Base-by-base conservation (phyloP, 2,888 invertebrate genomes). In the Tetragonula carbonaria region DNA sequence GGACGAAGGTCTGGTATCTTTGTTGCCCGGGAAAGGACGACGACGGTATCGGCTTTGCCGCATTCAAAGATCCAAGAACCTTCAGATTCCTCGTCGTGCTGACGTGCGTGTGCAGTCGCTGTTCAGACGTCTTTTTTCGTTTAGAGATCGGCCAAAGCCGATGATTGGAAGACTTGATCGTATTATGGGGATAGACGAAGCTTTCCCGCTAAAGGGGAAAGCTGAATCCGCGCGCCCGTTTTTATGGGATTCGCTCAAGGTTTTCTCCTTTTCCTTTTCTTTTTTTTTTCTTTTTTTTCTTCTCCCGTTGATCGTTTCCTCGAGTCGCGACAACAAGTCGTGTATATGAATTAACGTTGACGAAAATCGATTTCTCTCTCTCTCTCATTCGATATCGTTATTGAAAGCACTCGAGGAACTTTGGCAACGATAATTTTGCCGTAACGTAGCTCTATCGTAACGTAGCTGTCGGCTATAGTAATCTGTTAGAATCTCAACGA, bases 1-100 rank as follows among this genome's bases (percentile, higher is more conserved):
- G 87, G 84, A 79, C 76, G 84, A 91, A 89, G 80, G 68, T 78
- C 38, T 80, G 78, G 80, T 83, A 82, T 86, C 88, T 89, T 90
- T 90, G 84, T 88, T 82, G 62, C 8, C 62, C 23, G 18, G 53
- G 53, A 18, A 53, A 53, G 83, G 73, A 79, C 38, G 70, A 84
- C 63, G 80, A 77, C 85, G 76, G 84, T 73, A 83, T 85, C 83
- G 51, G 82, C 84, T 89, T 88, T 78, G 74, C 74, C 63, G 59
- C 70, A 59, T 67, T 75, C 75, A 86, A 87, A 82, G 74, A 78
- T 45, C 57, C 67, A 38, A 38, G 75, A 79, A 78, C 76, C 80
- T 84, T 83, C 70, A 87, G 82, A 75, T 84, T 86, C 78, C 62
- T 77, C 38, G 33, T 59, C 72, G 66, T 28, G 74, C 73, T 73